Evolutionary conservation across 2,797 vertebrate species (phyloP).

Genomic region (Enteromius fasciolatus): DNA sequence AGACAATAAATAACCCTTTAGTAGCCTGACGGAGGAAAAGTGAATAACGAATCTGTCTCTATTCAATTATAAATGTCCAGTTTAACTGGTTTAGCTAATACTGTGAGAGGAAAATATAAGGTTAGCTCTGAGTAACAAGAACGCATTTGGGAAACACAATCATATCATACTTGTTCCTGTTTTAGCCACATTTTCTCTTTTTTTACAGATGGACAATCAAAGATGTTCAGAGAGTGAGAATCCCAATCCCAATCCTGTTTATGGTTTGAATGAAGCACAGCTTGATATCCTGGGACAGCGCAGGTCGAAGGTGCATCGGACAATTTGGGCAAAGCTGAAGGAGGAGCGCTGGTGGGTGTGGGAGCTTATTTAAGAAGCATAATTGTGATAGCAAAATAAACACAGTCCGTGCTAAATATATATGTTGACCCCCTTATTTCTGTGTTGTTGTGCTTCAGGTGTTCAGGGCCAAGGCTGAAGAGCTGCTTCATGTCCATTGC

Average conservation of each 20-base stretch:
- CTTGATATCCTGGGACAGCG: conserved; percentile 66
- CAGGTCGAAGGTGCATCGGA: conserved; percentile 47
- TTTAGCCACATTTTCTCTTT: background rate
- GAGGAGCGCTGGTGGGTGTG: conserved; percentile 65
- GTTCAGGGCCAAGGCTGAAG: conserved; percentile 75
- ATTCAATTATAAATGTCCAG: background rate
- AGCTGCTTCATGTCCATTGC: conserved; percentile 75
- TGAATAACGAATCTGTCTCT: background rate
- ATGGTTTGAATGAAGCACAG: conserved; percentile 65
- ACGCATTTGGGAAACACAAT: conserved; percentile 51
- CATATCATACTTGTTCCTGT: background rate
- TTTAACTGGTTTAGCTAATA: background rate
- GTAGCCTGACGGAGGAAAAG: background rate
- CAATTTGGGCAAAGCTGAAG: conserved; percentile 62
- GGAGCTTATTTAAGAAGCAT: conserved; percentile 14
- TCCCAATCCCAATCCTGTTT: conserved; percentile 37
- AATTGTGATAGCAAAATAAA: background rate
- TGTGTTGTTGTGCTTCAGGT: conserved; percentile 70
- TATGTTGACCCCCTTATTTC: background rate
- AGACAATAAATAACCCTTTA: conserved; percentile 11
- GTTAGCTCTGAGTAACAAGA: conserved; percentile 56
- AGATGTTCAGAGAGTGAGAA: conserved; percentile 31
- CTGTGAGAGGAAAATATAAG: background rate
- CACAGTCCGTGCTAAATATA: background rate
- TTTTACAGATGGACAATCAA: conserved; percentile 38